Evolutionary conservation across 2,797 vertebrate species (phyloP).

Genomic region (Naso thynnoides): DNA sequence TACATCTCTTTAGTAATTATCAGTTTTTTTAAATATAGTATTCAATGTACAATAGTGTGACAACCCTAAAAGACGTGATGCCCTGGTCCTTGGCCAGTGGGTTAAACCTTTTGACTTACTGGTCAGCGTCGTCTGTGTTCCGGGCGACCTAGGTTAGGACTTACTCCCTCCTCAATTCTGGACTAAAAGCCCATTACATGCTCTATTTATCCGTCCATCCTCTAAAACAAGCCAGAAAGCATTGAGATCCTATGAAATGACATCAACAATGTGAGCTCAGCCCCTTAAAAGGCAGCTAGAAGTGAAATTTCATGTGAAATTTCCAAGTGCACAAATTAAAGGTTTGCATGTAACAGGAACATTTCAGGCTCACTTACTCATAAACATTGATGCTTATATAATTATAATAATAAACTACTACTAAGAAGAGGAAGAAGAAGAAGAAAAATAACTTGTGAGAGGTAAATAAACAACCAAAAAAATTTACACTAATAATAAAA

Average conservation of each 20-base stretch:
- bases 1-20: slow-evolving; percentile 1
- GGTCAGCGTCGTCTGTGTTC: no score
- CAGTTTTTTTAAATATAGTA: not conserved
- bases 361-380: not conserved
- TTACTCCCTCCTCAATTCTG: no score
- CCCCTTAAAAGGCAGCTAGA: slow-evolving; percentile 12
- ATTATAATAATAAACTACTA: no score
- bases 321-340: slow-evolving; percentile 19
- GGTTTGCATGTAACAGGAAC: not conserved
- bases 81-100: no score
- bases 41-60: not conserved
- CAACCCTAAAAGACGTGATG: no score
- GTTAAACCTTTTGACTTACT: no score
- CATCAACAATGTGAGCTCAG: slow-evolving; percentile 9
- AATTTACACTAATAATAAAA: no score
- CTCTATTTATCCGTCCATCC: not conserved
- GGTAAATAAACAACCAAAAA: no score
- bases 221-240: slow-evolving; percentile 16
- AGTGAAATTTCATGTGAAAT: no score
- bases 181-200: not conserved
- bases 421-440: no score
- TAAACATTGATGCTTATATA: not conserved
- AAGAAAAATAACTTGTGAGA: no score
- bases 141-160: no score
- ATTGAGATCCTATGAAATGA: slow-evolving; percentile 15